These are phyloP conservation scores for Drosophila neonasuta DNA, from an alignment of 2,888 invertebrate genomes.

Conservation along the genomic window DNA sequence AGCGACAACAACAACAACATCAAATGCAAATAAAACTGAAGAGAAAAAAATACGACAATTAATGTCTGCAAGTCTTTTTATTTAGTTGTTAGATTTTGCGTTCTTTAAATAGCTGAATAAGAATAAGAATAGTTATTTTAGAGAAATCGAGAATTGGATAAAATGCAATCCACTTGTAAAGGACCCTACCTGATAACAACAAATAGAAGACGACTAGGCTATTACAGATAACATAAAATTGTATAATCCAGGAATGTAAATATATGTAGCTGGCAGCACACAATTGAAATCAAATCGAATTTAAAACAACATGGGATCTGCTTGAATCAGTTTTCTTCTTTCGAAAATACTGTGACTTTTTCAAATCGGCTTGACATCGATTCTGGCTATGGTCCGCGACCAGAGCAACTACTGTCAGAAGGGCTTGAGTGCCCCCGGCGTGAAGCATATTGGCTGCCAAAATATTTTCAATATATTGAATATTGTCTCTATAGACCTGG, in stretches of 20 bases:
- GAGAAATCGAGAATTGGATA: not conserved
- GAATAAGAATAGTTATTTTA: not conserved
- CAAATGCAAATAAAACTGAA: conserved; percentile 61
- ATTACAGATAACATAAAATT: not conserved
- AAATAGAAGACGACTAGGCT: not conserved
- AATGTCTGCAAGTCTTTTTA: conserved; percentile 16
- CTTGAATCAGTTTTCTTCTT: conserved; percentile 21
- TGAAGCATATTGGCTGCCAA: conserved; percentile 47
- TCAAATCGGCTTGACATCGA: conserved; percentile 17
- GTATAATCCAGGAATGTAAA: conserved; percentile 14
- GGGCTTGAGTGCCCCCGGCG: conserved; percentile 9
- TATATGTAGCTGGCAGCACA: conserved; percentile 29
- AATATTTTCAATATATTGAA: conserved; percentile 1
- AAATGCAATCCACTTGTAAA: too few relatives aligned
- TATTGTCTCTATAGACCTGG: too few relatives aligned
- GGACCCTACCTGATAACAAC: too few relatives aligned
- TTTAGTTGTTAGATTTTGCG: not conserved
- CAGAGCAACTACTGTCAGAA: conserved; percentile 43
- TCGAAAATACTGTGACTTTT: conserved; percentile 37
- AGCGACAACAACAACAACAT: conserved; percentile 35
- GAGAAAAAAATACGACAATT: conserved; percentile 36
- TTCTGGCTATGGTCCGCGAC: conserved; percentile 12
- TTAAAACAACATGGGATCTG: not conserved
- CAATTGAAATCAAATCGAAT: not conserved
- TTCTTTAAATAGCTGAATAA: conserved; percentile 30